A percentile compares a stretch with the other conserved stretches of the same genome.
Conservation (phyloP, 1,140 invertebrate genomes). For the Agraylea sexmaculata region DNA sequence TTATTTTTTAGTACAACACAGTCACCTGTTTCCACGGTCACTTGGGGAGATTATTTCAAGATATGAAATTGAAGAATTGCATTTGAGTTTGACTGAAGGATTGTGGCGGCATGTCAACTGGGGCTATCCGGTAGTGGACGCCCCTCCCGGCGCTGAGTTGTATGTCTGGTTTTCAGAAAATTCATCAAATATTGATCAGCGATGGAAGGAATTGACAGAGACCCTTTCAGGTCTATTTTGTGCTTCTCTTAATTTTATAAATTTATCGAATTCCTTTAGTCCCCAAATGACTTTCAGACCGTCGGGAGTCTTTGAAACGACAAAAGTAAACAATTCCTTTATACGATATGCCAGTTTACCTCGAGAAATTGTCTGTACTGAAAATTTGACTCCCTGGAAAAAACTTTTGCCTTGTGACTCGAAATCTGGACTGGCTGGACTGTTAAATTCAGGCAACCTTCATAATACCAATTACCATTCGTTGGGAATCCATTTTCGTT, state of each 20-base stretch:
- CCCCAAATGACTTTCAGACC: conserved; percentile 78
- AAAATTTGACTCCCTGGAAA: conserved; percentile 97
- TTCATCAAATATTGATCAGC: conserved; percentile 52
- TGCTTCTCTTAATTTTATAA: conserved; percentile 92
- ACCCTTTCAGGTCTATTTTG: conserved; percentile 88
- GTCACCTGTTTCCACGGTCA: conserved; percentile 78
- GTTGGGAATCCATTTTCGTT: conserved; percentile 72
- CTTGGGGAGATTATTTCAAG: conserved; percentile 80
- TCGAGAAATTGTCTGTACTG: conserved; percentile 93
- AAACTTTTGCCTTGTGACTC: conserved; percentile 90
- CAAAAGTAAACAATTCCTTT: conserved; percentile 42
- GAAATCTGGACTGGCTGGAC: conserved; percentile 68
- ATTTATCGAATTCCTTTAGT: conserved; percentile 72
- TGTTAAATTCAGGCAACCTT: conserved; percentile 83
- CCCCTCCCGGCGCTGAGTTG: conserved; percentile 84
- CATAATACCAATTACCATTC: conserved; percentile 93
- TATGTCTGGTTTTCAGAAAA: conserved; percentile 75
- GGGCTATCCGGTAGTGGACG: conserved; percentile 81
- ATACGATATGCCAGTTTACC: conserved; percentile 81
- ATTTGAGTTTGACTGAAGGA: conserved; percentile 84
- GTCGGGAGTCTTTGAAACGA: conserved; percentile 46
- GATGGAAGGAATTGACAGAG: conserved; percentile 81
- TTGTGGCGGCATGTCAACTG: conserved; percentile 86
- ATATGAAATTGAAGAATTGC: conserved; percentile 79
- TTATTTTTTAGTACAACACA: conserved; percentile 59